These are phyloP conservation scores for Zelostemma sp. DNA, from an alignment of 1,140 invertebrate genomes.

Conservation along the genomic window DNA sequence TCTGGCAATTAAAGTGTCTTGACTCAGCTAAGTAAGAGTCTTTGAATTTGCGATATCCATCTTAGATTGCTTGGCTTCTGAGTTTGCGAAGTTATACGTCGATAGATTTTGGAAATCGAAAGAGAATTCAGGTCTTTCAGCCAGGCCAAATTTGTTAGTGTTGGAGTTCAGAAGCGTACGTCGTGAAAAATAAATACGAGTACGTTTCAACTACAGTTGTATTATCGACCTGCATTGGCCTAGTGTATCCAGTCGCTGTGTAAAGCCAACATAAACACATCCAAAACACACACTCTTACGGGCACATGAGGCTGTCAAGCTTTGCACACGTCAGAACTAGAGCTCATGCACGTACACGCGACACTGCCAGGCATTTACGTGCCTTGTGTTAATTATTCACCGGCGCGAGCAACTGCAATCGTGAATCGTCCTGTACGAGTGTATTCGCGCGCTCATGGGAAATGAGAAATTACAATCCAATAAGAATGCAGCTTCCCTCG, in stretches of 20 bases:
- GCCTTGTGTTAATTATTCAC: conserved; percentile 46
- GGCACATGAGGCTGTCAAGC: not conserved
- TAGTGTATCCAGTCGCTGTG: conserved; percentile 50
- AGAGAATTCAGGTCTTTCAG: no score
- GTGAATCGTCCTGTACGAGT: conserved; percentile 33
- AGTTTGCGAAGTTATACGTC: no score
- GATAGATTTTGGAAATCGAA: no score
- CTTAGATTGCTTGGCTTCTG: not conserved
- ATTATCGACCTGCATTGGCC: conserved; percentile 54
- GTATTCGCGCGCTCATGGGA: conserved; percentile 37
- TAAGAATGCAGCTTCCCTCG: conserved; percentile 8
- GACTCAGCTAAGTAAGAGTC: conserved; percentile 4
- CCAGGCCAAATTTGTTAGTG: no score
- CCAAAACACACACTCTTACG: not conserved
- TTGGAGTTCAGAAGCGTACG: conserved; percentile 42
- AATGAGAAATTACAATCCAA: conserved; percentile 48
- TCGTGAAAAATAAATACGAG: conserved; percentile 42
- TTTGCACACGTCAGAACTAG: not conserved
- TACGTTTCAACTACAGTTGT: conserved; percentile 38
- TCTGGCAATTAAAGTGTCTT: conserved; percentile 29
- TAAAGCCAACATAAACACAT: conserved; percentile 35
- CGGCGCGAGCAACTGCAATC: conserved; percentile 35
- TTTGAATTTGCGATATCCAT: not conserved
- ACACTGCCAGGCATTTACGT: conserved; percentile 35
- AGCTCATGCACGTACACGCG: conserved; percentile 16